A percentile compares a stretch with the other conserved stretches of the same genome.
Evolutionary conservation across 2,888 invertebrate species (phyloP).

Genomic region (Sialis lutaria): DNA sequence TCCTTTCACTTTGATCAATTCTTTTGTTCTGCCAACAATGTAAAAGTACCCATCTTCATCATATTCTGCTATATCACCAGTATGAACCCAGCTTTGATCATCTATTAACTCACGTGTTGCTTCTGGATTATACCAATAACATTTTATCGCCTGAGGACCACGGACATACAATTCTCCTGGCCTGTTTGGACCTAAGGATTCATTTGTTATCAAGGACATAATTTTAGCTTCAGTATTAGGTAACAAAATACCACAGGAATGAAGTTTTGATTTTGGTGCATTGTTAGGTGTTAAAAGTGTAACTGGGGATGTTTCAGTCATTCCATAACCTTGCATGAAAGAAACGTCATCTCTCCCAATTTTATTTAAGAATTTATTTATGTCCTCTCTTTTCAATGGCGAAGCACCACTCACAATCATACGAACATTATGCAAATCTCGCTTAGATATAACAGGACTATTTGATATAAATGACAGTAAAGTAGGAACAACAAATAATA

Average conservation of each 20-base stretch:
- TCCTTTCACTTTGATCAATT: slow-evolving; percentile 72
- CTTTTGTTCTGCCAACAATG: slow-evolving; percentile 62
- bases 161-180: slow-evolving; percentile 53
- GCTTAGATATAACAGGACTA: slow-evolving; percentile 46
- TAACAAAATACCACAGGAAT: slow-evolving; percentile 48
- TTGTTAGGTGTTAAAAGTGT: slow-evolving; percentile 37
- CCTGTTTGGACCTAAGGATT: slow-evolving; percentile 37
- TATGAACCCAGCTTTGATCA: slow-evolving; percentile 62
- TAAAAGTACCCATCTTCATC: slow-evolving; percentile 59
- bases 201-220: slow-evolving; percentile 35
- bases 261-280: slow-evolving; percentile 40
- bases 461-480: slow-evolving; percentile 56
- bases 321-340: slow-evolving; percentile 36
- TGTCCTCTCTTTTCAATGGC: slow-evolving; percentile 43
- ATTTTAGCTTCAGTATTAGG: slow-evolving; percentile 51
- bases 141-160: slow-evolving; percentile 60
- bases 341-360: slow-evolving; percentile 23
- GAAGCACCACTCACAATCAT: slow-evolving; percentile 52
- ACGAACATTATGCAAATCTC: slow-evolving; percentile 44
- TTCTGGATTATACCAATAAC: slow-evolving; percentile 57
- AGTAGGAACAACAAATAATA: slow-evolving; percentile 59
- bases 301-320: slow-evolving; percentile 53
- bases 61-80: slow-evolving; percentile 64
- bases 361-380: slow-evolving; percentile 43
- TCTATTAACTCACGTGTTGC: slow-evolving; percentile 58